Evolutionary conservation across 2,797 vertebrate genomes (phyloP).

Genomic region (Chrosomus eos): DNA sequence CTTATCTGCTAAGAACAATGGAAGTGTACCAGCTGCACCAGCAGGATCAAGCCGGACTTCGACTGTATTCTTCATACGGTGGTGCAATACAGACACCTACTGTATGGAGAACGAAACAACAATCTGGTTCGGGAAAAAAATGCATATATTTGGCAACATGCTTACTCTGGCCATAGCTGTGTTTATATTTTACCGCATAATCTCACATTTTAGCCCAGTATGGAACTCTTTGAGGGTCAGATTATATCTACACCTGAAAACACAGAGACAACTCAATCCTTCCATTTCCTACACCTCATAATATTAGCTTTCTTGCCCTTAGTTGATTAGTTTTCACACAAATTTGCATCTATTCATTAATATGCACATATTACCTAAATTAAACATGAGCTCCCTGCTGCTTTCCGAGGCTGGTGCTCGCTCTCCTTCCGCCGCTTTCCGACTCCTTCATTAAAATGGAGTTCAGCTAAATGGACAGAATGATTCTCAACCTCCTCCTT

Average conservation of each 20-base stretch:
- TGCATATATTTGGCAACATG: not conserved
- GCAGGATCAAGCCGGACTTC: not conserved
- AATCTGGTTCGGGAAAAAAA: not conserved
- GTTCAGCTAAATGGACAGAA: constrained; percentile 46
- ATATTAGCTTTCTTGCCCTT: not conserved
- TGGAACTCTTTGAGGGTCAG: too few relatives aligned
- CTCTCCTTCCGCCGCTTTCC: constrained; percentile 51
- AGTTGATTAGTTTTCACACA: constrained; percentile 47
- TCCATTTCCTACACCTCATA: not conserved
- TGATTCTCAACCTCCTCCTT: constrained; percentile 21
- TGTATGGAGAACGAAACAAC: constrained; percentile 57
- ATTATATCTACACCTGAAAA: not conserved
- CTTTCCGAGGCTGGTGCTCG: constrained; percentile 48
- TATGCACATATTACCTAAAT: constrained; percentile 59
- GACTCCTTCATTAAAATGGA: constrained; percentile 32
- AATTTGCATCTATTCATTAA: constrained; percentile 58
- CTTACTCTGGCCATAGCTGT: not conserved
- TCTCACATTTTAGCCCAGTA: not conserved
- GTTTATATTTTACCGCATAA: not conserved
- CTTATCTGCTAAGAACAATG: constrained; percentile 71
- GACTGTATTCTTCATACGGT: not conserved
- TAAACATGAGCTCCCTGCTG: constrained; percentile 54
- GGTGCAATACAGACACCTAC: constrained; percentile 76
- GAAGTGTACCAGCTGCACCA: constrained; percentile 73
- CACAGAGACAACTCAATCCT: not conserved